These are phyloP conservation scores for Heliconius hermathena DNA, from an alignment of 1,140 invertebrate genomes.

Conservation along the genomic window DNA sequence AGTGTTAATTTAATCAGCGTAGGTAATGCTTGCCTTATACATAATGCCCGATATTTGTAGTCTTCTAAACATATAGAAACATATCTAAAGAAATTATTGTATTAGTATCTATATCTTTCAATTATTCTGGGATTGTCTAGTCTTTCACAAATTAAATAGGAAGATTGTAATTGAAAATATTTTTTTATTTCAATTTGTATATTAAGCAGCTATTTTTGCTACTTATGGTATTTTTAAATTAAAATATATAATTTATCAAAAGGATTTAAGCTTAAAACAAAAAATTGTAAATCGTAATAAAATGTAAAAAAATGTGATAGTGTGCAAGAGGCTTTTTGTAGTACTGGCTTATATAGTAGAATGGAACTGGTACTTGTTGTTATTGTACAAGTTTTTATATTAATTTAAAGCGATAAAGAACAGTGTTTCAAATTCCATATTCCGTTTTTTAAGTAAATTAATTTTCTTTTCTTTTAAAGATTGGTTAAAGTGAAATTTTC, in stretches of 20 bases:
- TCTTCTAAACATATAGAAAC: background rate
- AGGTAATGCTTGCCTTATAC: constrained; percentile 22
- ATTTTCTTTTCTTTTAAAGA: no score
- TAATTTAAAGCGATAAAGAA: constrained; percentile 12
- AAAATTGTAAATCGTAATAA: background rate
- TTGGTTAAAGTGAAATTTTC: background rate
- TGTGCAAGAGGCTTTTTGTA: background rate
- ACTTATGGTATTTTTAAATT: no score
- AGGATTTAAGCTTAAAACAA: background rate
- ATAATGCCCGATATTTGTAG: background rate
- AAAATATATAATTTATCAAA: background rate
- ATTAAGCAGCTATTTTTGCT: no score
- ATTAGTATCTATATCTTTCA: no score
- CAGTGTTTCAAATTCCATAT: background rate
- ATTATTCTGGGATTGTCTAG: no score
- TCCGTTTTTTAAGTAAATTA: background rate
- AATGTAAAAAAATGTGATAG: background rate
- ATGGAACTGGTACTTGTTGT: constrained; percentile 10
- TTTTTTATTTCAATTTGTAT: background rate
- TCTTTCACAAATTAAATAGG: background rate
- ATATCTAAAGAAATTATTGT: no score
- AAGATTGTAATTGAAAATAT: background rate
- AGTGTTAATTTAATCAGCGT: constrained; percentile 56
- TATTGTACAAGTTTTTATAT: constrained; percentile 36
- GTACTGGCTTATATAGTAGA: background rate